A percentile compares a stretch with the other conserved stretches of the same genome.
phyloP scores from a whole-genome alignment of 2,888 invertebrate genomes.

The Cheilosia urbana region DNA sequence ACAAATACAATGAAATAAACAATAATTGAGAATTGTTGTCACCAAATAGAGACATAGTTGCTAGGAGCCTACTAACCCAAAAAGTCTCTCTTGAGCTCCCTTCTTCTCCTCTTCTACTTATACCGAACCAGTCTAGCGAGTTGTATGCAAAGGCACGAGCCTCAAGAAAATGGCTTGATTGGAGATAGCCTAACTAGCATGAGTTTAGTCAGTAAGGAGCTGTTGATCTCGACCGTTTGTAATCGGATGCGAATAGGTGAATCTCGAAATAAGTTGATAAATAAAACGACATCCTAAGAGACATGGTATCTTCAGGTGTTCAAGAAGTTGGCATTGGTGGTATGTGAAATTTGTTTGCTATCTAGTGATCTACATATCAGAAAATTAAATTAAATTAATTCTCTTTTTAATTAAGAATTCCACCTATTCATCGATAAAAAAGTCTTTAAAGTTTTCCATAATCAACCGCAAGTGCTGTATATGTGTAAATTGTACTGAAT shows the following conservation, averaged over 20 bases:
- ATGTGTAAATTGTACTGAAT: too few relatives aligned
- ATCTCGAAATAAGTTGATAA: not conserved
- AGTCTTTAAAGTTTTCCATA: too few relatives aligned
- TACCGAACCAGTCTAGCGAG: not conserved
- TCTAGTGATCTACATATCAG: not conserved
- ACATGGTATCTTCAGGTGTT: not conserved
- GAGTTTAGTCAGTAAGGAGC: not conserved
- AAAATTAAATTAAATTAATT: too few relatives aligned
- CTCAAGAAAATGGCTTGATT: not conserved
- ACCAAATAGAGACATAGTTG: too few relatives aligned
- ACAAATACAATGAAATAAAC: not conserved
- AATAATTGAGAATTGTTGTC: not conserved
- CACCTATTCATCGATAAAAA: too few relatives aligned
- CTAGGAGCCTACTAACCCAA: not conserved
- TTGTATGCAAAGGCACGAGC: not conserved
- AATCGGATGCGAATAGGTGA: not conserved
- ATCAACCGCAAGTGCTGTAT: too few relatives aligned
- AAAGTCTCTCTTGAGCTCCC: not conserved
- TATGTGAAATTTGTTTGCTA: not conserved
- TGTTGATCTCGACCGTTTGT: not conserved
- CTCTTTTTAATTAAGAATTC: too few relatives aligned
- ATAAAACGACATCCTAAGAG: not conserved
- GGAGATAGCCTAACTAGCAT: not conserved
- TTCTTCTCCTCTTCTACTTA: not conserved
- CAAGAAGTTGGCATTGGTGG: not conserved